Percentiles rank a stretch among this genome's conserved stretches.
Conservation (phyloP, 2,888 invertebrate genomes). For the Pollenia griseotomentosa region DNA sequence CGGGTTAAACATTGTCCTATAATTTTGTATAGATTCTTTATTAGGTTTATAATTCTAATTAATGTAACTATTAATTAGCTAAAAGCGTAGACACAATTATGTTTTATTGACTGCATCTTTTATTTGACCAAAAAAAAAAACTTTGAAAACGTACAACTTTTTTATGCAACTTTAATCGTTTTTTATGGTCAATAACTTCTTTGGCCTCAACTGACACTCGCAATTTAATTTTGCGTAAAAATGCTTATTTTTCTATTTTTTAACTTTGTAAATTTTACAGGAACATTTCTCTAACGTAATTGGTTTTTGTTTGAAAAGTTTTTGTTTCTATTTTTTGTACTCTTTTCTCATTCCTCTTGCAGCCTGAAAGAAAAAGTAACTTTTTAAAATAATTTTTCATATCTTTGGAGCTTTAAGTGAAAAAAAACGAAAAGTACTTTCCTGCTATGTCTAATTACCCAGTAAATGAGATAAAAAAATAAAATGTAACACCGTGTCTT, state of each 20-base stretch:
- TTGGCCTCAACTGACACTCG: slow-evolving; percentile 19
- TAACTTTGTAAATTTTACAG: slow-evolving; percentile 30
- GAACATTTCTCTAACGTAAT: slow-evolving; percentile 43
- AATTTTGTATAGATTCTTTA: too few relatives aligned
- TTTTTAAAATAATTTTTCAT: slow-evolving; percentile 11
- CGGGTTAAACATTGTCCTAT: too few relatives aligned
- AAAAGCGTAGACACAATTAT: background rate
- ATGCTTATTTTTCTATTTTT: slow-evolving; percentile 5
- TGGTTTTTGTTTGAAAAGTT: slow-evolving; percentile 61
- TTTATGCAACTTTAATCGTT: slow-evolving; percentile 27
- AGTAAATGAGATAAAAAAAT: slow-evolving; percentile 63
- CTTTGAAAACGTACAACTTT: background rate
- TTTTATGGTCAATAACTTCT: slow-evolving; percentile 58
- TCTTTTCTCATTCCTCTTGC: background rate
- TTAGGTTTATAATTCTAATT: too few relatives aligned
- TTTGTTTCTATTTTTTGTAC: background rate
- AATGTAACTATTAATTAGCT: background rate
- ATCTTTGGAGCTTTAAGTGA: slow-evolving; percentile 1
- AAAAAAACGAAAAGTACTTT: slow-evolving; percentile 36
- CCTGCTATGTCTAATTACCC: slow-evolving; percentile 70
- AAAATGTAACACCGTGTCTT: slow-evolving; percentile 9
- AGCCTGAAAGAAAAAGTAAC: slow-evolving; percentile 1
- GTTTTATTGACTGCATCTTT: background rate
- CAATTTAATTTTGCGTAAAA: slow-evolving; percentile 34
- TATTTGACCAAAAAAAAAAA: background rate